Evolutionary conservation across 1,140 invertebrate species (phyloP).

Genomic region (Eumeta japonica): DNA sequence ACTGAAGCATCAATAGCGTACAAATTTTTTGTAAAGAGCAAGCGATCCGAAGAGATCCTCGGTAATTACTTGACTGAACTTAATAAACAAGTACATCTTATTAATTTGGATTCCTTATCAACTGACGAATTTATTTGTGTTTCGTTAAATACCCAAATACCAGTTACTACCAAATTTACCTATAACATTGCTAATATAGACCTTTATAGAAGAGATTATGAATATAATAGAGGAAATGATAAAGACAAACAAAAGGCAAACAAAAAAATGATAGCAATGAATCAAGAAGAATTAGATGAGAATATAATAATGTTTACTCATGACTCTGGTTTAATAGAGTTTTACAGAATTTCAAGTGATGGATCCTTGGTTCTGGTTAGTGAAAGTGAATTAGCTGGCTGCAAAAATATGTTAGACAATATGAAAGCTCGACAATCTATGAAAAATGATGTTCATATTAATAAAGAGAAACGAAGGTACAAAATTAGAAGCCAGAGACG

Average conservation of each 20-base stretch:
- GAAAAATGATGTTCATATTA: no score
- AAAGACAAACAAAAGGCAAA: conserved; percentile 7
- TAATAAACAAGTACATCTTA: conserved; percentile 17
- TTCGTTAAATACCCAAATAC: conserved; percentile 19
- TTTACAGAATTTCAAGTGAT: conserved; percentile 16
- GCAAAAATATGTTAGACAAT: conserved; percentile 8
- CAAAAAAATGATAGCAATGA: conserved; percentile 1
- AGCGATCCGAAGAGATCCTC: conserved; percentile 26
- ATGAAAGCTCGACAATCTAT: no score
- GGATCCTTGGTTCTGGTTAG: conserved; percentile 14
- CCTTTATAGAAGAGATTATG: conserved; percentile 8
- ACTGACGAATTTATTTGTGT: conserved; percentile 24
- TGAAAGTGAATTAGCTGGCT: conserved; percentile 8
- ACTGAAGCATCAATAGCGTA: conserved; percentile 27
- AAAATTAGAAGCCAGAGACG: conserved; percentile 10
- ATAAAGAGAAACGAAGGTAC: neutral
- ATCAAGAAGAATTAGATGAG: conserved; percentile 6
- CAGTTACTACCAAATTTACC: conserved; percentile 15
- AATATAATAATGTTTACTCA: conserved; percentile 26
- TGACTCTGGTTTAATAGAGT: conserved; percentile 18
- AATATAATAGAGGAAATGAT: conserved; percentile 8
- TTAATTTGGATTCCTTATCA: conserved; percentile 15
- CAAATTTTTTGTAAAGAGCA: conserved; percentile 30
- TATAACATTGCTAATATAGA: conserved; percentile 21
- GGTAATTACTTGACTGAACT: conserved; percentile 29